Conservation (phyloP, 2,888 invertebrate species). For the Macrophya annulata region DNA sequence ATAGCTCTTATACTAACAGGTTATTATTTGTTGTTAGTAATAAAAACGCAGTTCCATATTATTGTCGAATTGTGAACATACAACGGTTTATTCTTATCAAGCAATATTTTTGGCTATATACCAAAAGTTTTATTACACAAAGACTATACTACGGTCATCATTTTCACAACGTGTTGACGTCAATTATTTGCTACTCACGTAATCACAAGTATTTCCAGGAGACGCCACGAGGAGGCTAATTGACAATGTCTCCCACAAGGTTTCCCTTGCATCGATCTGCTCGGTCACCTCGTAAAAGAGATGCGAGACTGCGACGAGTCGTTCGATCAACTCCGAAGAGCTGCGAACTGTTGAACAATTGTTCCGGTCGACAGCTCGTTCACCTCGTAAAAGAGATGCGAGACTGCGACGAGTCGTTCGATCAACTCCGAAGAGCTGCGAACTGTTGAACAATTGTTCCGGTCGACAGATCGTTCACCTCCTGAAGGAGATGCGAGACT, state of each 20-base stretch:
- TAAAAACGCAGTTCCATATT: too few relatives aligned
- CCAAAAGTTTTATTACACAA: neutral
- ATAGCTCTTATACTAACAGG: too few relatives aligned
- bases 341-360: conserved; percentile 3
- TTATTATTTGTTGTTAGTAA: too few relatives aligned
- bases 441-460: too few relatives aligned
- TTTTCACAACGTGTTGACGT: neutral
- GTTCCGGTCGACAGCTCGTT: neutral
- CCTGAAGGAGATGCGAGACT: neutral
- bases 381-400: neutral
- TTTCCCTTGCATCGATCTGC: neutral
- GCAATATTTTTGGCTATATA: too few relatives aligned
- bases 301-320: conserved; percentile 26
- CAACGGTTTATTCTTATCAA: too few relatives aligned
- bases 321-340: conserved; percentile 16
- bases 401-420: conserved; percentile 32
- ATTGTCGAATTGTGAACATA: too few relatives aligned
- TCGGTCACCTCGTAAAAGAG: neutral
- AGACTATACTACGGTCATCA: too few relatives aligned
- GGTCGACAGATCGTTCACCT: too few relatives aligned
- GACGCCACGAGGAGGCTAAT: conserved; percentile 43
- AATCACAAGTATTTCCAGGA: conserved; percentile 32
- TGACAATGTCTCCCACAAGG: conserved; percentile 38
- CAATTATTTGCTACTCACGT: conserved; percentile 44
- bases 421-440: too few relatives aligned